These are phyloP conservation scores for Caenorhabditis becei DNA, from an alignment of 2,888 invertebrate genomes.

Conservation along the genomic window DNA sequence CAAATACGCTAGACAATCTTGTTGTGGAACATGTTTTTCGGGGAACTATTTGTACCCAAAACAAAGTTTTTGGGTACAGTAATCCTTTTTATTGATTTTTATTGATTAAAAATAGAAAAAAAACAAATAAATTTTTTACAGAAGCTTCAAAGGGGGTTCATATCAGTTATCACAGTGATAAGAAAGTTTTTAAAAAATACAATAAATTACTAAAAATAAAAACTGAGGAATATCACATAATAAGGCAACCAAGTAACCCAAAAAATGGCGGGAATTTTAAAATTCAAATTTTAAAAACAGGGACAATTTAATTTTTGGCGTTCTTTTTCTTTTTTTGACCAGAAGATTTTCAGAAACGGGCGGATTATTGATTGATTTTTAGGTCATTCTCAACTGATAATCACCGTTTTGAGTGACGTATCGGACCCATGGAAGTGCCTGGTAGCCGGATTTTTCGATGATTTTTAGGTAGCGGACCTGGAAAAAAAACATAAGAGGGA, in stretches of 20 bases:
- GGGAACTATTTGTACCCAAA: no score
- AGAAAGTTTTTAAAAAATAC: no score
- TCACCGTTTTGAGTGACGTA: conserved; percentile 99
- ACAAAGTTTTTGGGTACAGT: no score
- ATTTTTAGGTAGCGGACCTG: conserved; percentile 95
- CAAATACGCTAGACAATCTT: no score
- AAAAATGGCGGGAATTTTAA: conserved; percentile 9
- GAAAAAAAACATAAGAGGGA: background rate
- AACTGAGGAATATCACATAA: background rate
- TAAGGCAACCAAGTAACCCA: conserved; percentile 49
- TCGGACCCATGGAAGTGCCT: conserved; percentile 97
- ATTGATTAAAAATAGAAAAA: background rate
- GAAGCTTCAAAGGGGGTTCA: background rate
- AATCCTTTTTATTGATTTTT: background rate
- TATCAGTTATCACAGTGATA: conserved; percentile 1
- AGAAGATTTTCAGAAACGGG: background rate
- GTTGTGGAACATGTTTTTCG: no score
- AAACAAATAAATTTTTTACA: conserved; percentile 2
- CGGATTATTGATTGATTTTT: background rate
- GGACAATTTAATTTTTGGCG: conserved; percentile 19
- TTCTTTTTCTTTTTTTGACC: conserved; percentile 2
- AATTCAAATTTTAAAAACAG: background rate
- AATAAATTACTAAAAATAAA: conserved; percentile 40
- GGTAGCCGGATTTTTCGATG: conserved; percentile 98
- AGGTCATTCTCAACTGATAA: conserved; percentile 90